Base-by-base conservation (phyloP, 2,797 vertebrate species). In the Otolemur crassicaudatus region DNA sequence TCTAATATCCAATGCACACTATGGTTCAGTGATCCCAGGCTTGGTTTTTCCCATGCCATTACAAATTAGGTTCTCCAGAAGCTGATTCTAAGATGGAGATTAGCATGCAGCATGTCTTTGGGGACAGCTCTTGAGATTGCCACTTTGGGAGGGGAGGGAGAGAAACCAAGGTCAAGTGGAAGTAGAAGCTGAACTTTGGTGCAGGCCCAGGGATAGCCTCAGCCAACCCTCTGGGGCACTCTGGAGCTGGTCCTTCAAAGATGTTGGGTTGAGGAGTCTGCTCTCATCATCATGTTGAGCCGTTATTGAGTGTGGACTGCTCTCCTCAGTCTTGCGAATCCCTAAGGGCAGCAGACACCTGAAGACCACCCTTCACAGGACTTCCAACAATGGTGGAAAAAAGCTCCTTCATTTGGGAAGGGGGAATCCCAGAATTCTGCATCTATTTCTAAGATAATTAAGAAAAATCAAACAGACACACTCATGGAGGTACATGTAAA, bases 321-420 rank as follows among this genome's bases (percentile, higher is more conserved):
- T 37, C 23, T 46, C n/a, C 23, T 29, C 34, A 19, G 43, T 58
- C 53, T 53, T 23, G 31, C 67, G 46, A 61, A 20, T n/a, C 23
- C 37, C 37, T 40, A 3, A 4, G 63, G 31, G 63, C 2, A 87
- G 23, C 4, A 29, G 43, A n/a, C 1, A 17, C 20, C 49, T 13
- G 61, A 40, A 43, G 60, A 29, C 22, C 1, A 2, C 2, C 27
- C 69, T 27, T 43, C 13, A n/a, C 25, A 58, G 49, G 20, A 14
- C 25, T 31, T 19, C 27, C 1, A 10, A 22, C 4, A 22, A 49
- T 0, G 14, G 10, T 8, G 23, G 49, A 22, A n/a, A 31, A 19
- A 72, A 72, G n/a, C 13, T 16, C 19, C 25, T 58, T 85, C 70
- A 11, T 77, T 34, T 37, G 7, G 2, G 60, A 23, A 83, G 2